Percentiles rank a stretch among this genome's conserved stretches.
Conservation (phyloP, 1,140 invertebrate genomes). For the Drosophila malerkotliana region DNA sequence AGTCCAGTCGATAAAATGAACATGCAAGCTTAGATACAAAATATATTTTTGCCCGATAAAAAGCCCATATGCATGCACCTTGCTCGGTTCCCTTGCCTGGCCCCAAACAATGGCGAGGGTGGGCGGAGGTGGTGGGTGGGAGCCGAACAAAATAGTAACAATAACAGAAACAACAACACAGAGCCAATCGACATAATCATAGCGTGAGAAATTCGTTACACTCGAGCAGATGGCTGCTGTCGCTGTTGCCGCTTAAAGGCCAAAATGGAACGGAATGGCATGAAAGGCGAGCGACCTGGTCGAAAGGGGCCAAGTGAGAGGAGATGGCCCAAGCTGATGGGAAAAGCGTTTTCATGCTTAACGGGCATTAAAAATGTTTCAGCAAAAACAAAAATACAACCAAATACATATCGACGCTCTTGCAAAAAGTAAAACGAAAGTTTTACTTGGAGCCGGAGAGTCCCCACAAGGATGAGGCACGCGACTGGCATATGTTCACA, state of each 20-base stretch:
- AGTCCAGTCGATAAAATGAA: slow-evolving; percentile 32
- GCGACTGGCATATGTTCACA: slow-evolving; percentile 83
- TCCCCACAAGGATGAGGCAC: slow-evolving; percentile 34
- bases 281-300: slow-evolving; percentile 28
- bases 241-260: slow-evolving; percentile 61
- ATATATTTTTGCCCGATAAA: slow-evolving; percentile 66
- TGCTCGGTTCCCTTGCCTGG: slow-evolving; percentile 34
- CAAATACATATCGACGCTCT: slow-evolving; percentile 53
- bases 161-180: slow-evolving; percentile 59
- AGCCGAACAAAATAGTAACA: slow-evolving; percentile 58
- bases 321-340: slow-evolving; percentile 32
- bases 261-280: slow-evolving; percentile 35
- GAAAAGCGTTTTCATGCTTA: slow-evolving; percentile 82
- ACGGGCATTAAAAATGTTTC: slow-evolving; percentile 78
- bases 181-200: slow-evolving; percentile 81
- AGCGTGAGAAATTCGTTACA: slow-evolving; percentile 83
- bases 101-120: neutral
- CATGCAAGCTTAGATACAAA: slow-evolving; percentile 31
- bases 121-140: neutral
- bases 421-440: slow-evolving; percentile 39
- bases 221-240: slow-evolving; percentile 69
- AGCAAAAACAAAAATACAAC: slow-evolving; percentile 53
- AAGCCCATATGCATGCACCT: slow-evolving; percentile 64
- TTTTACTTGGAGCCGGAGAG: neutral
- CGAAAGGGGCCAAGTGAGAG: neutral